These are phyloP conservation scores for Ciconia stormi DNA, from an alignment of 2,113 vertebrate genomes.

Conservation along the genomic window DNA sequence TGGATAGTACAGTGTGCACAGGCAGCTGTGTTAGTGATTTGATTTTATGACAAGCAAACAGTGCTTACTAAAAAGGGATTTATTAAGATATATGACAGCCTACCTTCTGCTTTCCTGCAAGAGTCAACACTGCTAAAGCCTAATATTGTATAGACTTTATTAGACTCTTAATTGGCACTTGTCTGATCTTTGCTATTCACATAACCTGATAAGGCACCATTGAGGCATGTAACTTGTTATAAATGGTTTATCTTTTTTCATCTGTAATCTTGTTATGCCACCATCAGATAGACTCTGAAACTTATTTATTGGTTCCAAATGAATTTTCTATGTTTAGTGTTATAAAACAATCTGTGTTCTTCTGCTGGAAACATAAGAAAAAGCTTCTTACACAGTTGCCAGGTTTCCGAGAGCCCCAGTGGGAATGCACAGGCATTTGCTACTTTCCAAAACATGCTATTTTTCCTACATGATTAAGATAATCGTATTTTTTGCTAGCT, in stretches of 20 bases:
- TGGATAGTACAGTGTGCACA: neutral
- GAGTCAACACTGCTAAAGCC: neutral
- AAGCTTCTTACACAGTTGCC: neutral
- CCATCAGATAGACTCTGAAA: neutral
- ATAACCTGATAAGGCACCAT: neutral
- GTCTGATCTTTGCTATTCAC: neutral
- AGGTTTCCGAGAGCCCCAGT: neutral
- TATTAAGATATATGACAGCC: neutral
- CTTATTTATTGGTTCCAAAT: neutral
- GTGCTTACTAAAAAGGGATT: neutral
- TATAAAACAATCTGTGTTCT: neutral
- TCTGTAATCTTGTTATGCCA: neutral
- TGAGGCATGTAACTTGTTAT: neutral
- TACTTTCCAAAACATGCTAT: neutral
- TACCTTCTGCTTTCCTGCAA: neutral
- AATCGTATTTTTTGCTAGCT: neutral
- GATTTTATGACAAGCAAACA: constrained; percentile 1
- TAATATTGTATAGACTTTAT: neutral
- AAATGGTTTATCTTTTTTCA: neutral
- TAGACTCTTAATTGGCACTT: neutral
- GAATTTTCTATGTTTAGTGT: neutral
- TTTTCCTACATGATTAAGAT: neutral
- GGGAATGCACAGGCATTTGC: neutral
- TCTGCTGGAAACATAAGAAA: neutral
- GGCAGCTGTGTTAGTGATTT: neutral